Base-by-base conservation (phyloP, 2,113 vertebrate genomes). In the Bombycilla garrulus region DNA sequence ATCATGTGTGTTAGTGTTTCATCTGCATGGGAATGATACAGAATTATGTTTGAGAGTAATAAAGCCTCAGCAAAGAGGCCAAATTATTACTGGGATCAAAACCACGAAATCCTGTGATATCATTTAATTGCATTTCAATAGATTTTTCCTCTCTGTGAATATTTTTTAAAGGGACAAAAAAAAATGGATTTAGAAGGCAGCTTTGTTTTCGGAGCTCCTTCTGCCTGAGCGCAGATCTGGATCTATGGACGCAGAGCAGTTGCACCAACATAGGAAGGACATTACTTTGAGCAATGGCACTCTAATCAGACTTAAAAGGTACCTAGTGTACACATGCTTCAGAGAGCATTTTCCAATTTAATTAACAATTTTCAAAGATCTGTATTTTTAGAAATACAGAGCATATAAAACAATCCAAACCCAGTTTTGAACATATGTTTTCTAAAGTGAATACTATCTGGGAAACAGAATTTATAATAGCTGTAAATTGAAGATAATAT, bases 1-100 rank as follows among this genome's bases (percentile, higher is more conserved):
- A 94, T 96, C 74, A 73, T 93, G 64, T 83, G 18, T 81, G 65
- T 80, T 90, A 90, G 24, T 50, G 60, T 71, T 91, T 94, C 81
- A 91, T 95, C 72, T 92, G 51, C 40, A 73, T 70, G 26, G 33
- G 67, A 77, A 82, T 93, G 42, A 61, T 56, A 61, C 5, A 80
- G 62, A 87, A 90, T 71, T 80, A 50, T 73, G 29, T 61, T 29
- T 91, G 58, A 95, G 67, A 92, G 70, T 53, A 93, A 91, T 56
- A 77, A 69, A 92, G 4, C 29, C 53, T 71, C 33, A 76, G n/a
- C 9, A 91, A 31, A 86, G 88, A 89, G 19, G n/a, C 33, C 69
- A 88, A 71, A 70, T n/a, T 28, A 61, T 80, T 84, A 87, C 42
- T 51, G 31, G 29, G 38, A 72, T 80, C 76, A 64, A 91, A 89